Conservation (phyloP, 2,797 vertebrate species). For the Xenopus petersii region DNA sequence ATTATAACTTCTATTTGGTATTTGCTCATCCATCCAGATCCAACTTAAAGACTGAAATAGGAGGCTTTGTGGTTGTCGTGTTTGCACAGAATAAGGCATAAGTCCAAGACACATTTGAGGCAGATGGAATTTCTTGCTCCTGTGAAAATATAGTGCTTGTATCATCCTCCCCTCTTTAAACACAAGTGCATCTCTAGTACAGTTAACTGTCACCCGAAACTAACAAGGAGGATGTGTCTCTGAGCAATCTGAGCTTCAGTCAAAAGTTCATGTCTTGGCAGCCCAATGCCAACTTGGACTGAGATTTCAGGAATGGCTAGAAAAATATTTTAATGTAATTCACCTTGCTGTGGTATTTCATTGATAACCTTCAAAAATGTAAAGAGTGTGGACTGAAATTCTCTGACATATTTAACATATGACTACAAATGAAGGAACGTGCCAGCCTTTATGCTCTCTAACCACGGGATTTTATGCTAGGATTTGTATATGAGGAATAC, state of each 20-base stretch:
- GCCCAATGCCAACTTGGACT: constrained; percentile 66
- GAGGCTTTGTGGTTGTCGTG: constrained; percentile 71
- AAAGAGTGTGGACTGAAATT: constrained; percentile 58
- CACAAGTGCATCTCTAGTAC: constrained; percentile 67
- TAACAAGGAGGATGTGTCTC: constrained; percentile 74
- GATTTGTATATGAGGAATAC: not conserved
- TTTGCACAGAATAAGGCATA: constrained; percentile 68
- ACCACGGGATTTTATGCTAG: not conserved
- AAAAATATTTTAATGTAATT: constrained; percentile 72
- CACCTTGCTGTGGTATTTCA: constrained; percentile 67
- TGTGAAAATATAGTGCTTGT: constrained; percentile 75
- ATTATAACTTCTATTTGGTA: constrained; percentile 74
- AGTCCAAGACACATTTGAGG: constrained; percentile 75
- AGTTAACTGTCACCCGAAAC: constrained; percentile 76
- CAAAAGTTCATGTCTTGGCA: constrained; percentile 68
- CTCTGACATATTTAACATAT: constrained; percentile 57
- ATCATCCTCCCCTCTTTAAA: constrained; percentile 70
- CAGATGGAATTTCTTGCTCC: constrained; percentile 79
- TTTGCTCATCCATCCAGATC: constrained; percentile 62
- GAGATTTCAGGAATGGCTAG: constrained; percentile 69
- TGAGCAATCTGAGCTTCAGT: constrained; percentile 67
- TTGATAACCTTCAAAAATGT: constrained; percentile 68
- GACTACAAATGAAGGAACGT: constrained; percentile 58
- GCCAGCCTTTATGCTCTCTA: constrained; percentile 22
- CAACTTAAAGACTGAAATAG: constrained; percentile 78